Percentiles rank a stretch among this genome's conserved stretches.
phyloP scores from a whole-genome alignment of 2,113 vertebrate genomes.

The Orthonyx spaldingii region DNA sequence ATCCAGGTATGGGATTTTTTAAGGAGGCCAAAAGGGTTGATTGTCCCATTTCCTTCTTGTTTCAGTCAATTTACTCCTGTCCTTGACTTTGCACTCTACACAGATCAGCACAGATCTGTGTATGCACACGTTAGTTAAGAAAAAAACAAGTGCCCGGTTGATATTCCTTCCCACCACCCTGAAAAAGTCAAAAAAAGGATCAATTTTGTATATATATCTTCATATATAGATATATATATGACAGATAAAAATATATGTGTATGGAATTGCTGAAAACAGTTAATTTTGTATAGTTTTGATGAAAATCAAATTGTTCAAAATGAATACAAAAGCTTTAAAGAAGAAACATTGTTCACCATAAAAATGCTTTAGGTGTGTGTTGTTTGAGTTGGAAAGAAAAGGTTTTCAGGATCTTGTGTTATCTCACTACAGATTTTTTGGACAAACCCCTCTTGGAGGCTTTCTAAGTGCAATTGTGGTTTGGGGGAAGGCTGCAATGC shows the following conservation, averaged over 20 bases:
- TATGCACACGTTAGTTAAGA: neutral
- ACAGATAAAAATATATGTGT: neutral
- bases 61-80: neutral
- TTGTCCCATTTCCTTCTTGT: neutral
- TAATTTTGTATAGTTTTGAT: neutral
- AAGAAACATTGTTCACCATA: neutral
- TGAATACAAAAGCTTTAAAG: constrained; percentile 10
- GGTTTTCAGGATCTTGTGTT: neutral
- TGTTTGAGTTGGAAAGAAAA: neutral
- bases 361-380: neutral
- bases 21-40: neutral
- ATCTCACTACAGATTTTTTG: neutral
- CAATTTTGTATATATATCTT: neutral
- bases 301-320: neutral
- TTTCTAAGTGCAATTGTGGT: constrained; percentile 45
- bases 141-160: neutral
- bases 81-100: constrained; percentile 20
- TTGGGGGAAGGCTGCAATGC: neutral
- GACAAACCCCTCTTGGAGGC: neutral
- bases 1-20: neutral
- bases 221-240: neutral
- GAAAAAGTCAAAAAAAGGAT: neutral
- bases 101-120: neutral
- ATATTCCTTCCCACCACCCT: neutral
- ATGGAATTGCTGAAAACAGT: neutral